These are phyloP conservation scores for Chaetodon auriga DNA, from an alignment of 2,113 vertebrate species.

Conservation along the genomic window DNA sequence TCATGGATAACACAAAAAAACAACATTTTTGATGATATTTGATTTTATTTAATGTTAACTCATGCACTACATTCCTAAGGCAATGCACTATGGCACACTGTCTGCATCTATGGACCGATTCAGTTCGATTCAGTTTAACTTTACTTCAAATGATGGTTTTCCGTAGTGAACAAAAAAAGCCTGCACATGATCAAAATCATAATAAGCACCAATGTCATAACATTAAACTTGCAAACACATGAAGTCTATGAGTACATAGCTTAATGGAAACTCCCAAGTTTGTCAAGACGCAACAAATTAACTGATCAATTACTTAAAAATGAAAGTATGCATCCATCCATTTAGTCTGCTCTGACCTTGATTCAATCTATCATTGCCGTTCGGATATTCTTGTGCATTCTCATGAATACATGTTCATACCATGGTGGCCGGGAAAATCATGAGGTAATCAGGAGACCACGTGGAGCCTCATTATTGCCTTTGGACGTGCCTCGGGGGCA, in stretches of 20 bases:
- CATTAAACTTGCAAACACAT: neutral
- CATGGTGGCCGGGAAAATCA: neutral
- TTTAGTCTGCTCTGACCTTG: neutral
- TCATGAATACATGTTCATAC: slow-evolving; percentile 4
- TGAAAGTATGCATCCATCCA: neutral
- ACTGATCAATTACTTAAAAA: neutral
- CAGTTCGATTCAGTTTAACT: neutral
- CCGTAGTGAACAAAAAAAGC: neutral
- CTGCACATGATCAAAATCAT: neutral
- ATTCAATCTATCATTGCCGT: neutral
- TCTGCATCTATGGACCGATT: no score
- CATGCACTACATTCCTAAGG: neutral
- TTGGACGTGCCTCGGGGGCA: slow-evolving; percentile 59
- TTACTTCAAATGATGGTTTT: neutral
- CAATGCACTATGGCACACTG: no score
- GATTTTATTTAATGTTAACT: neutral
- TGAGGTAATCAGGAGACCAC: slow-evolving; percentile 42
- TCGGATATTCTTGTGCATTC: neutral
- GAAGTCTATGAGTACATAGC: neutral
- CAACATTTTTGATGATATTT: neutral
- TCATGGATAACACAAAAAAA: neutral
- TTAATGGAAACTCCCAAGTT: neutral
- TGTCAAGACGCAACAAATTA: neutral
- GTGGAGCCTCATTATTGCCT: slow-evolving; percentile 64
- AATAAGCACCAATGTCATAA: neutral